Evolutionary conservation across 2,797 vertebrate genomes (phyloP).

Genomic region (Nothura maculosa): DNA sequence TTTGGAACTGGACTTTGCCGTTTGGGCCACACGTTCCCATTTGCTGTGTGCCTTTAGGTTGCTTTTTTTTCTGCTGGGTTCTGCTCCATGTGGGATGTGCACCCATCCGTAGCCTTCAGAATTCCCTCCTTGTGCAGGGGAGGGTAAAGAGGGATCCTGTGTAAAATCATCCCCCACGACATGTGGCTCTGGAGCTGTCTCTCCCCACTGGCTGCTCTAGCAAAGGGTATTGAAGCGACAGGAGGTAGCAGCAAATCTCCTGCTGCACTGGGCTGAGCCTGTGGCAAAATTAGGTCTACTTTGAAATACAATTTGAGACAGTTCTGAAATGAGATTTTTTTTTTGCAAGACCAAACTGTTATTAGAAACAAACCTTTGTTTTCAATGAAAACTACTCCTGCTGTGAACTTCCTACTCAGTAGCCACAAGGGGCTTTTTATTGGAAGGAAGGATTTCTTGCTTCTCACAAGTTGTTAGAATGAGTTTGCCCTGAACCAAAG

Average conservation of each 20-base stretch:
- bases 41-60: fast-evolving
- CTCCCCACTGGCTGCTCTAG: not conserved
- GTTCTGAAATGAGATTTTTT: not conserved
- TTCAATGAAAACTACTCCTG: not conserved
- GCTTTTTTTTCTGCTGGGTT: not conserved
- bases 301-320: not conserved
- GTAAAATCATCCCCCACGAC: not conserved
- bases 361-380: not conserved
- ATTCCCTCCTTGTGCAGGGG: not conserved
- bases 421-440: not conserved
- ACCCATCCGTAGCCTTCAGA: not conserved
- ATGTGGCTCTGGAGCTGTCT: not conserved
- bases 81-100: not conserved
- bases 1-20: not conserved
- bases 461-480: not conserved
- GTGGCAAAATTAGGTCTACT: not conserved
- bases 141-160: not conserved
- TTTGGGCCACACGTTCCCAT: not conserved
- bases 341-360: not conserved
- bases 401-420: not conserved
- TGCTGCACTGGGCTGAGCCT: not conserved
- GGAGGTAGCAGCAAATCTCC: not conserved
- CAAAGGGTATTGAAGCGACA: not conserved
- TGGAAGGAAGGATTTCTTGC: not conserved
- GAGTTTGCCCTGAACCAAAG: not conserved